Evolutionary conservation across 2,797 vertebrate genomes (phyloP).

Genomic region (Darevskia nairensis): DNA sequence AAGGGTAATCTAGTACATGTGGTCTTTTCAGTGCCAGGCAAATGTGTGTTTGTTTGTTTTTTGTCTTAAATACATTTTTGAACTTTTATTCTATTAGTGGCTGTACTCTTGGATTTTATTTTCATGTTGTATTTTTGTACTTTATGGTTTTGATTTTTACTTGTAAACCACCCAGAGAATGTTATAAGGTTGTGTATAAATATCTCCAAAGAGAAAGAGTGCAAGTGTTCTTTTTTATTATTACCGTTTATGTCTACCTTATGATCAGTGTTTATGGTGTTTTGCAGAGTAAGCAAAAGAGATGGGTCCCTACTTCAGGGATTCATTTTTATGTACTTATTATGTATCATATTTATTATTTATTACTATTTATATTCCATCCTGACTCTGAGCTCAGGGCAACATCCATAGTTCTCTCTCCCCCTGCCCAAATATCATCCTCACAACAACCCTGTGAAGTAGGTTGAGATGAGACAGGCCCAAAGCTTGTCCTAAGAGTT

Average conservation of each 20-base stretch:
- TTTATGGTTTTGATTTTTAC: no score
- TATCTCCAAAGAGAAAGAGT: background rate
- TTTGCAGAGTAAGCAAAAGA: background rate
- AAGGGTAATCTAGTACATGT: no score
- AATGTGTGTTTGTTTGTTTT: no score
- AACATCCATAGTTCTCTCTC: no score
- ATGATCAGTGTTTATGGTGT: background rate
- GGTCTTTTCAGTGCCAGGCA: no score
- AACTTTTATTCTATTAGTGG: no score
- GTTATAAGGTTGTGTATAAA: no score
- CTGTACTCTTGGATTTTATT: no score
- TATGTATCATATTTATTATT: background rate
- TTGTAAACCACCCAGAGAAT: no score
- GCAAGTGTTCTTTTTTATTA: background rate
- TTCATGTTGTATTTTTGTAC: no score
- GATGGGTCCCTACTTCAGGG: background rate
- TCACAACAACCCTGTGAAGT: background rate
- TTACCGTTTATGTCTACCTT: background rate
- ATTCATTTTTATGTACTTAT: background rate
- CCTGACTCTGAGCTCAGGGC: background rate
- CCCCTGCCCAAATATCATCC: background rate
- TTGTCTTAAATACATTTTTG: no score
- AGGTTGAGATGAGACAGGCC: background rate
- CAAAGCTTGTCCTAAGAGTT: no score
- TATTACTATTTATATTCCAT: background rate